phyloP scores from a whole-genome alignment of 2,113 vertebrate genomes.

The Gobiocypris rarus region DNA sequence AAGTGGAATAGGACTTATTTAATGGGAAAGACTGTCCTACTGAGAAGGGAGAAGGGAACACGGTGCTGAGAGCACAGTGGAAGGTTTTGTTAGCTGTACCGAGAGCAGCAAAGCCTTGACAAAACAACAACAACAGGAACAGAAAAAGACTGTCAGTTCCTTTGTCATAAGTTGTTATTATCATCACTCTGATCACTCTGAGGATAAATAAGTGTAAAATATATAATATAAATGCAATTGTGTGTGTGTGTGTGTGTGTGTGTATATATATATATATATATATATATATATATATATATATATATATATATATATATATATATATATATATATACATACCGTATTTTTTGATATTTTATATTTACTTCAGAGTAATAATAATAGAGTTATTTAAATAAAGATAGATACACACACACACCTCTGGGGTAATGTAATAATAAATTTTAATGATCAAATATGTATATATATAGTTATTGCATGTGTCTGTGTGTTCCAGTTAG shows the following conservation, averaged over 20 bases:
- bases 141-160: conserved; percentile 26
- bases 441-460: not conserved
- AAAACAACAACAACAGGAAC: conserved; percentile 2
- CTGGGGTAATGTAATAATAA: not conserved
- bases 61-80: conserved; percentile 42
- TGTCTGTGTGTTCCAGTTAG: too few relatives aligned
- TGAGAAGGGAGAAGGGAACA: conserved; percentile 26
- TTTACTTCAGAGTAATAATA: too few relatives aligned
- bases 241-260: too few relatives aligned
- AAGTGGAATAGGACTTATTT: conserved; percentile 76
- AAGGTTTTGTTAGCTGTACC: conserved; percentile 38
- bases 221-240: not conserved
- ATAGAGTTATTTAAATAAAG: too few relatives aligned
- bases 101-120: conserved; percentile 40
- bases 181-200: not conserved
- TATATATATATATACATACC: too few relatives aligned
- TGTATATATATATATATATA: too few relatives aligned
- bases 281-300: too few relatives aligned
- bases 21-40: conserved; percentile 64
- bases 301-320: too few relatives aligned
- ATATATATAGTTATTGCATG: not conserved
- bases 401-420: not conserved
- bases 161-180: not conserved
- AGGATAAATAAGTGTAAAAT: too few relatives aligned
- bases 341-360: too few relatives aligned